These are phyloP conservation scores for Pentamera pediparva DNA, from an alignment of 53 echinoderm and acorn worm genomes.

Conservation along the genomic window DNA sequence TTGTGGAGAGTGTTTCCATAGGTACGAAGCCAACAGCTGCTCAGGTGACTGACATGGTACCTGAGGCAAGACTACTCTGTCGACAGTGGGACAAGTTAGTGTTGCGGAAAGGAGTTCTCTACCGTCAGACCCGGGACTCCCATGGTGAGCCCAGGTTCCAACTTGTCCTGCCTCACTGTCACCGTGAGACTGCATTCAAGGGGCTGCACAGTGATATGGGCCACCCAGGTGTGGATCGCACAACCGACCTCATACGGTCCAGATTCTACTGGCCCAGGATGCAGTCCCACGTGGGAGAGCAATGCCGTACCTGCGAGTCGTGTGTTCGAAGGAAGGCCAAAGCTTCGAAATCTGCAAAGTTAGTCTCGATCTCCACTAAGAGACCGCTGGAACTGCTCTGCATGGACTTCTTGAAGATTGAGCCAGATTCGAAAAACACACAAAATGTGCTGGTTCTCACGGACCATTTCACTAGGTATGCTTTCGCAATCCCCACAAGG, in stretches of 20 bases:
- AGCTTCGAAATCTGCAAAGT: conserved; percentile 1
- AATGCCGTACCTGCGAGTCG: conserved; percentile 6
- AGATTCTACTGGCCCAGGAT: conserved; percentile 53
- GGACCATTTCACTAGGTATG: conserved; percentile 26
- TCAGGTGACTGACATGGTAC: not conserved
- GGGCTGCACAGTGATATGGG: conserved; percentile 40
- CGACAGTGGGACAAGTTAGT: conserved; percentile 34
- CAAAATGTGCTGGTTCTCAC: conserved; percentile 21
- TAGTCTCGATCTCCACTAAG: conserved; percentile 29
- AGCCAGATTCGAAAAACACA: conserved; percentile 26
- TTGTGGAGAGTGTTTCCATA: not conserved
- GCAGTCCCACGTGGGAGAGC: not conserved
- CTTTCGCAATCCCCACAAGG: conserved; percentile 26
- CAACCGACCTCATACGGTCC: conserved; percentile 17
- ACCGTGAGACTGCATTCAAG: conserved; percentile 29
- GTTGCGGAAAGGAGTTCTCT: conserved; percentile 36
- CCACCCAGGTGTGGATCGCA: conserved; percentile 40
- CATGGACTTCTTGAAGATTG: conserved; percentile 38
- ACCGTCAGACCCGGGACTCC: conserved; percentile 3
- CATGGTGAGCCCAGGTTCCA: conserved; percentile 15
- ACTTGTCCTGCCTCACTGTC: conserved; percentile 39
- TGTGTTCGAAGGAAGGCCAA: conserved; percentile 31
- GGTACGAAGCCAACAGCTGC: not conserved
- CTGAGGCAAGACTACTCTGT: conserved; percentile 19
- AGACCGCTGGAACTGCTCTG: conserved; percentile 41